Evolutionary conservation across 2,888 invertebrate species (phyloP), one percentile per base, ranked within the genome.

Genomic region (Chrysina gloriosa): DNA sequence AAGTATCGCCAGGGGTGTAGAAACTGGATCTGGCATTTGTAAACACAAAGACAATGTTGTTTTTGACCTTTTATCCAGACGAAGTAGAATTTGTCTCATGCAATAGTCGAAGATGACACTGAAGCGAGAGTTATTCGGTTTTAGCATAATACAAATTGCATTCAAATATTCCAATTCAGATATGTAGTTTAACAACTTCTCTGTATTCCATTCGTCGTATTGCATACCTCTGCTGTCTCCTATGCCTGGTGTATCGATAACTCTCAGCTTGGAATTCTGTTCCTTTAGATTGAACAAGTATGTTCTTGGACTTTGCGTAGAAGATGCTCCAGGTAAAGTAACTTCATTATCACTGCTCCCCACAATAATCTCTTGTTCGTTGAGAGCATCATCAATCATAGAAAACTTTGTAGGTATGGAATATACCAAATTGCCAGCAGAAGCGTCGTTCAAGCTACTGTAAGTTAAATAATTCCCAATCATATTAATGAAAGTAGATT

Each of bases 401-500:
- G 47, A 29, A 14, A 66, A 66, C 23, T 54, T 56, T 6, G 54
- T 45, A 2, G 65, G 65, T 3, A 56, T 25, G 5, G 27, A 39
- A 25, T 52, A 52, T 3, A 52, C 7, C 16, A 65, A 52, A 6
- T 42, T 42, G 3, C 16, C 21, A 9, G n/a, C 11, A 5, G 25
- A 36, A 6, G 69, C 70, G 1, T 78, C 80, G 25, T 71, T 64
- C 36, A 75, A 65, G 31, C 76, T 74, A 34, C 72, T 69, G 2
- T 70, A 63, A 58, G 71, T 74, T 7, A 80, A 64, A 64, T 81
- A 81, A 71, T 81, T 81, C 2, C 74, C 76, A 31, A 81, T 66
- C 4, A 80, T 72, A 66, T 81, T 81, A 21, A 81, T 79, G 48
- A 81, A 79, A 0, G 81, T 81, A 0, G 81, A 81, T 73, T 81